These are phyloP conservation scores for Pogonomyrmex californicus DNA, from an alignment of 1,140 invertebrate species.

Conservation along the genomic window DNA sequence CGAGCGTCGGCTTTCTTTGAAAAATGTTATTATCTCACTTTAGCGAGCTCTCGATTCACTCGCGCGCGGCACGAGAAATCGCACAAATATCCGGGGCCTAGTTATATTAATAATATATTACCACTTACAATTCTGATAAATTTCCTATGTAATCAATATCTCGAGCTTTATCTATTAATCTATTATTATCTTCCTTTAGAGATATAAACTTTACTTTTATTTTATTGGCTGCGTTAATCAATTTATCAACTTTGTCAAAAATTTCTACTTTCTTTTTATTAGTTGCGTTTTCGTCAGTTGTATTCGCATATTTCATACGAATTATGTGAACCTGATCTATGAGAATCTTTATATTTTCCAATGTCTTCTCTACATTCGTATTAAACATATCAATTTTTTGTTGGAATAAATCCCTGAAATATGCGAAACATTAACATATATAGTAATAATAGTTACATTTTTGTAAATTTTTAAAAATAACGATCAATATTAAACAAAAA, in stretches of 20 bases:
- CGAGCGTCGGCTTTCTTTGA: no score
- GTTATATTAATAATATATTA: background rate
- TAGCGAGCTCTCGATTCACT: no score
- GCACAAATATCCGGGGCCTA: no score
- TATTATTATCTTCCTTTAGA: constrained; percentile 52
- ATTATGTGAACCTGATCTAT: constrained; percentile 42
- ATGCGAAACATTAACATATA: constrained; percentile 12
- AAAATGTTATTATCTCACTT: no score
- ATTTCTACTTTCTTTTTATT: constrained; percentile 26
- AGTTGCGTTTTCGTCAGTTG: background rate
- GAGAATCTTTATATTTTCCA: constrained; percentile 59
- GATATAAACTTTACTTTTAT: constrained; percentile 68
- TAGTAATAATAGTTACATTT: constrained; percentile 4
- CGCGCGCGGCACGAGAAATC: no score
- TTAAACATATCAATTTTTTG: constrained; percentile 60
- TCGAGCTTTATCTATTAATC: constrained; percentile 60
- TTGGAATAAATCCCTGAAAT: constrained; percentile 81
- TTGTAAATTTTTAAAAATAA: constrained; percentile 23
- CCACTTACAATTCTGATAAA: constrained; percentile 70
- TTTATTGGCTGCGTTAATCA: constrained; percentile 63
- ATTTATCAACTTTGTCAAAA: constrained; percentile 69
- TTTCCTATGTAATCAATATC: constrained; percentile 62
- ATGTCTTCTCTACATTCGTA: constrained; percentile 62
- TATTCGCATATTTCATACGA: background rate
- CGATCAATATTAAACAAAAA: constrained; percentile 18